Base-by-base conservation (phyloP, 2,888 invertebrate species). In the Ornithoptera alexandrae region DNA sequence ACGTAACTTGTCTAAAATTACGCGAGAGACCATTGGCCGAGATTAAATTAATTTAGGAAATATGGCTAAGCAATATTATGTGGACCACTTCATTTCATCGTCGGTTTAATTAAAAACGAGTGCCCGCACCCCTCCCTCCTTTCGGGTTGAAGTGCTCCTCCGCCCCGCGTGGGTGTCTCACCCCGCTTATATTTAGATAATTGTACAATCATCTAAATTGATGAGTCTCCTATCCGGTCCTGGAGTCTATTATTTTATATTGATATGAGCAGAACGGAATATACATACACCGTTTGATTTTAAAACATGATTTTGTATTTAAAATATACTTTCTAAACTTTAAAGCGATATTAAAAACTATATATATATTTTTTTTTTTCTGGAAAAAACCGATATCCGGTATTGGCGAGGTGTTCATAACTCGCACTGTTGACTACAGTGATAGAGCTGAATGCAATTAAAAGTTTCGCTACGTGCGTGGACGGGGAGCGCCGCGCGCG, bases 181-280 rank as follows among this genome's bases (percentile, higher is more conserved):
- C 89, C 88, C 84, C 89, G 91, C 90, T 92, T 92, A 92, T 92
- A 92, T 92, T 92, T 92, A 92, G 92, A 92, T 92, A 92, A 92
- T 92, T 92, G 92, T 92, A 92, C 92, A 92, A 92, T 92, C 92
- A 92, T 92, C 92, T 92, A 92, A 92, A 92, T 92, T 92, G 92
- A 92, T 92, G 92, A 92, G 92, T 89, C 87, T 88, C 88, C 87
- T 90, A 90, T 92, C 92, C 92, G 92, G 90, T 85, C 81, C 87
- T 86, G 85, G 84, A 84, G 84, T 87, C 88, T 86, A 90, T 91
- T 90, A 86, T 90, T 86, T 89, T 88, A 85, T 86, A 84, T 89
- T 87, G 84, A 82, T 83, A 84, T 81, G 82, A 81, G 79, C 81
- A 83, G 78, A 77, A 82, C 78, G 84, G 85, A 85, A 88, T 86